These are phyloP conservation scores for Nymphalis io DNA, from an alignment of 1,140 invertebrate species.

Conservation along the genomic window DNA sequence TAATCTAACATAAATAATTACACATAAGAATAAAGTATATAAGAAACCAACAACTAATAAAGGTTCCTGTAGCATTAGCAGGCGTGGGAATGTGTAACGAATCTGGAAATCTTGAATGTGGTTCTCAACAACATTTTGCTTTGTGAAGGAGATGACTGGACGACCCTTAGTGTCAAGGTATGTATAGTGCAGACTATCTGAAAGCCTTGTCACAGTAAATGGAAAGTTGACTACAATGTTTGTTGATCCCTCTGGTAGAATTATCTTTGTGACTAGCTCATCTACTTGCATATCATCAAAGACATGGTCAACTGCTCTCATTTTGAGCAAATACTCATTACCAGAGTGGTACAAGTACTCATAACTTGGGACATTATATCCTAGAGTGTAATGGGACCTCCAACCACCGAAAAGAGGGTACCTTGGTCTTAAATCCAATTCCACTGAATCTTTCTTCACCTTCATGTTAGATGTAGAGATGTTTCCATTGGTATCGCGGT, in stretches of 20 bases:
- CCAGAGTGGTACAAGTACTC: constrained; percentile 95
- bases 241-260: constrained; percentile 95
- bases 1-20: constrained; percentile 96
- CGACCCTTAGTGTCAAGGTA: constrained; percentile 97
- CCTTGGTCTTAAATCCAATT: constrained; percentile 95
- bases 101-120: constrained; percentile 97
- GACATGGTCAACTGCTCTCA: constrained; percentile 96
- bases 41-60: constrained; percentile 93
- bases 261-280: constrained; percentile 93
- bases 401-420: constrained; percentile 99
- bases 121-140: constrained; percentile 96
- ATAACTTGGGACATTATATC: constrained; percentile 98
- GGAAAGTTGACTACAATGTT: constrained; percentile 92
- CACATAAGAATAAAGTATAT: constrained; percentile 93
- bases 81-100: constrained; percentile 93
- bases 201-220: constrained; percentile 88
- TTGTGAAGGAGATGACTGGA: constrained; percentile 92
- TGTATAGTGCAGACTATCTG: constrained; percentile 92
- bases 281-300: constrained; percentile 98
- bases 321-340: constrained; percentile 92
- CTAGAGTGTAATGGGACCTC: constrained; percentile 98
- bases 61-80: constrained; percentile 95
- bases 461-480: constrained; percentile 98
- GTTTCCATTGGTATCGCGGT: constrained; percentile 99
- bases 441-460: constrained; percentile 93